A percentile compares a stretch with the other conserved stretches of the same genome.
Conservation (phyloP, 2,797 vertebrate genomes). For the Molossus molossus region DNA sequence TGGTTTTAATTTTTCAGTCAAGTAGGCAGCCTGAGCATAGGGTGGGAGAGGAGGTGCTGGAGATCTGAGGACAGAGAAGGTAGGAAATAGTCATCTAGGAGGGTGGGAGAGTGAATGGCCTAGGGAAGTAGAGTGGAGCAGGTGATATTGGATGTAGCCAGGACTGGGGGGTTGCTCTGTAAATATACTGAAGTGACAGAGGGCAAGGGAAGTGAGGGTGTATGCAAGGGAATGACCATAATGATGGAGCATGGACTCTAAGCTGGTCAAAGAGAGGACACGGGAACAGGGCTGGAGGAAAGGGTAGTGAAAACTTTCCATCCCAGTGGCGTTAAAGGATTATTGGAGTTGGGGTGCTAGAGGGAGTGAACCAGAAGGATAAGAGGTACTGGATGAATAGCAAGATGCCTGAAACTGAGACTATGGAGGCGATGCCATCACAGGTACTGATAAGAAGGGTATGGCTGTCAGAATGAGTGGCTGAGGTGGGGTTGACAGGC, state of each 20-base stretch:
- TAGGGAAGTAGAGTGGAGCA: background rate
- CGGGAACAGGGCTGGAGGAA: background rate
- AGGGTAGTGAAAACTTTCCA: background rate
- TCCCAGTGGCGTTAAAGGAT: background rate
- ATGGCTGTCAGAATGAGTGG: background rate
- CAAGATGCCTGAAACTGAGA: slow-evolving; percentile 33
- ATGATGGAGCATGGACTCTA: background rate
- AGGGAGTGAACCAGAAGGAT: background rate
- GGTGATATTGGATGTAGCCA: background rate
- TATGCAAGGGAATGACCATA: background rate
- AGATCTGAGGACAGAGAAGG: slow-evolving; percentile 4
- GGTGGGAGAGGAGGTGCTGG: background rate
- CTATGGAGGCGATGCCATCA: background rate
- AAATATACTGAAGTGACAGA: background rate
- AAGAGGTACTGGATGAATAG: background rate
- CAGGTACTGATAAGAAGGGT: background rate
- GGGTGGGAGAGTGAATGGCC: background rate
- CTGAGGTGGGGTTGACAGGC: slow-evolving; percentile 12
- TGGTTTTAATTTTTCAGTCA: slow-evolving; percentile 37
- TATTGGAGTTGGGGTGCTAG: background rate
- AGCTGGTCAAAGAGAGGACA: slow-evolving; percentile 33
- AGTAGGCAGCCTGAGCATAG: slow-evolving; percentile 39
- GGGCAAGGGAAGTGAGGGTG: background rate
- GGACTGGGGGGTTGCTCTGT: background rate
- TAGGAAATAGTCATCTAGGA: slow-evolving; percentile 14